Conservation (phyloP, 1,140 invertebrate species). For the Drosophila repleta region DNA sequence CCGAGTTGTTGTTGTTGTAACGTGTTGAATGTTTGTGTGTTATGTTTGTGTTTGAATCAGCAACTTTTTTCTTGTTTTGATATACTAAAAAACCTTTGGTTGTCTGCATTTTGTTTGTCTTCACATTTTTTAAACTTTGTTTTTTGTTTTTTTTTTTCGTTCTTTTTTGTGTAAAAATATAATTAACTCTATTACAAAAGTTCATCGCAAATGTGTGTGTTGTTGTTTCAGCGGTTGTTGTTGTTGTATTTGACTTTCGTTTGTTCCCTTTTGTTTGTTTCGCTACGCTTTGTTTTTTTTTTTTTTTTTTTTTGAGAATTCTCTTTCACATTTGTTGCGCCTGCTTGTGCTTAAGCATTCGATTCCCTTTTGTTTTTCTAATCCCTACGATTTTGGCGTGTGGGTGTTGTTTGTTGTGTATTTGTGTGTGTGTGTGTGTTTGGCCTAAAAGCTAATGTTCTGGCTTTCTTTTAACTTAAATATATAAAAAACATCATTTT, state of each 20-base stretch:
- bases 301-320: slow-evolving; percentile 59
- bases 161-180: slow-evolving; percentile 77
- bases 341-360: slow-evolving; percentile 74
- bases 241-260: slow-evolving; percentile 44
- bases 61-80: slow-evolving; percentile 59
- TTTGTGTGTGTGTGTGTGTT: slow-evolving; percentile 27
- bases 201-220: slow-evolving; percentile 47
- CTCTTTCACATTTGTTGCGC: slow-evolving; percentile 49
- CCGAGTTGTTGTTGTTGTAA: slow-evolving; percentile 56
- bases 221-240: slow-evolving; percentile 16
- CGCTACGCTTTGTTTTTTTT: slow-evolving; percentile 55
- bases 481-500: slow-evolving; percentile 34
- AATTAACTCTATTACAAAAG: slow-evolving; percentile 64
- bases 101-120: slow-evolving; percentile 67
- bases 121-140: slow-evolving; percentile 32
- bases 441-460: slow-evolving; percentile 53
- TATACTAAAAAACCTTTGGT: slow-evolving; percentile 81
- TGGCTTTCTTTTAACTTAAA: slow-evolving; percentile 52
- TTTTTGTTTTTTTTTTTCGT: slow-evolving; percentile 25
- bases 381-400: slow-evolving; percentile 24
- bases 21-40: slow-evolving; percentile 19
- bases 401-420: slow-evolving; percentile 27
- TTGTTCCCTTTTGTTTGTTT: slow-evolving; percentile 72
- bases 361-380: slow-evolving; percentile 54
- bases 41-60: slow-evolving; percentile 58